Evolutionary conservation across 2,888 invertebrate species (phyloP), one percentile per base, ranked within the genome.

Genomic region (Stenoptilia bipunctidactyla): DNA sequence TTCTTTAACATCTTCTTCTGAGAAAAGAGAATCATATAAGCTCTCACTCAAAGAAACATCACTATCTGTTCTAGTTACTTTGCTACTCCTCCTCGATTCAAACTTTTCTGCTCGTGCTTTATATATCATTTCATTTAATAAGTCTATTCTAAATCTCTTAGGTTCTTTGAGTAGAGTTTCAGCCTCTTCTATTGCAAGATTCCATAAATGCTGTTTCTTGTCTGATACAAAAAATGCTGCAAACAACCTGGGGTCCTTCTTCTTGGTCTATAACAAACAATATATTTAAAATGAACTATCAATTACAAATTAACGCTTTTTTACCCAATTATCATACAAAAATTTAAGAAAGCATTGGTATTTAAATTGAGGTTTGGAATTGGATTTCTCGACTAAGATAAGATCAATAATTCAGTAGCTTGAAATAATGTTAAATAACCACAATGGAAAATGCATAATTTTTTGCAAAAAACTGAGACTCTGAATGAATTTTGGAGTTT

Each of bases 171-270:
- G 66, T 5, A 94, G 76, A 38, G 75, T 76, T 53, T 90, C 90
- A 0, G 93, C 93, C 73, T 94, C 93, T n/a, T 85, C 80, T 0
- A 94, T 88, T 0, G 94, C 93, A 36, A 84, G 72, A 27, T 86
- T 80, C 94, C 95, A 95, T 40, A 87, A 85, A 2, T 72, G 54
- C 50, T 80, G 73, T 46, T 86, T 77, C 46, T 84, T 73, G 33
- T 86, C 79, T n/a, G 86, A 85, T 13, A 88, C 63, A 36, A 79
- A 66, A 50, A 83, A 87, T 4, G 86, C 86, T 27, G 83, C 74
- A 46, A 79, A 80, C 34, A 80, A 62, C 56, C 69, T 85, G 0
- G 85, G 73, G 42, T 86, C 84, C 47, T 77, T 87, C 55, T 85
- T 87, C 61, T 84, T 87, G 20, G 70, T 62, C 86, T 86, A 56